Percentiles rank a stretch among this genome's conserved stretches.
Evolutionary conservation across 1,140 invertebrate genomes (phyloP).

Genomic region (Stratiolaelaps scimitus): DNA sequence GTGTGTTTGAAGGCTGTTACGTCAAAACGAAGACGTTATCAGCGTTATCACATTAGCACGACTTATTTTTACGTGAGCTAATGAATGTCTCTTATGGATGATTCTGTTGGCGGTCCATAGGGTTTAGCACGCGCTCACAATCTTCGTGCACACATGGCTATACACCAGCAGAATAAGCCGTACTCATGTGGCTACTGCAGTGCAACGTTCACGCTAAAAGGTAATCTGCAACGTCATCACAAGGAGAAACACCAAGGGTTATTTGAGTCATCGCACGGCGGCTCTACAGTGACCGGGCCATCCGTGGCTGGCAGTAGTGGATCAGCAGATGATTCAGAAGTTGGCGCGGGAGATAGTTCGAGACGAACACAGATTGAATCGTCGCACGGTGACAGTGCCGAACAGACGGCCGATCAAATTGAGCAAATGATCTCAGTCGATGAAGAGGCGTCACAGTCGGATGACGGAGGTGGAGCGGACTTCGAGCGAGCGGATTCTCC

Average conservation of each 20-base stretch:
- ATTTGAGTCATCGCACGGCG: no score
- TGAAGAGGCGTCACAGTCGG: constrained; percentile 18
- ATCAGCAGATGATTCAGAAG: no score
- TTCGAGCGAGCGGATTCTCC: neutral
- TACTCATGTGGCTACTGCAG: constrained; percentile 38
- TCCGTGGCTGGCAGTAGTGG: no score
- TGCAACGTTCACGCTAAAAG: constrained; percentile 45
- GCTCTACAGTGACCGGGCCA: no score
- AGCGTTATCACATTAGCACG: no score
- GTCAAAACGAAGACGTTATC: no score
- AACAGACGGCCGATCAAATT: neutral
- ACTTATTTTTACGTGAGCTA: no score
- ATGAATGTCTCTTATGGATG: no score
- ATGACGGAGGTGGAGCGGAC: neutral
- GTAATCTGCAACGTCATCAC: constrained; percentile 42
- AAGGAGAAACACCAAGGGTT: constrained; percentile 37
- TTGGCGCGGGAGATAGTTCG: neutral
- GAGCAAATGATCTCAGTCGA: constrained; percentile 15
- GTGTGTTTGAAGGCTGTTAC: no score
- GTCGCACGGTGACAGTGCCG: neutral
- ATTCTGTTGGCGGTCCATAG: neutral
- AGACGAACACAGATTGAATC: neutral
- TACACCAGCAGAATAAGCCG: constrained; percentile 38
- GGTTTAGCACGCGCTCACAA: constrained; percentile 37
- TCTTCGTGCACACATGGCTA: constrained; percentile 38